Percentiles rank a stretch among this genome's conserved stretches.
phyloP scores from a whole-genome alignment of 1,140 invertebrate species.

The Drosophila virilis region DNA sequence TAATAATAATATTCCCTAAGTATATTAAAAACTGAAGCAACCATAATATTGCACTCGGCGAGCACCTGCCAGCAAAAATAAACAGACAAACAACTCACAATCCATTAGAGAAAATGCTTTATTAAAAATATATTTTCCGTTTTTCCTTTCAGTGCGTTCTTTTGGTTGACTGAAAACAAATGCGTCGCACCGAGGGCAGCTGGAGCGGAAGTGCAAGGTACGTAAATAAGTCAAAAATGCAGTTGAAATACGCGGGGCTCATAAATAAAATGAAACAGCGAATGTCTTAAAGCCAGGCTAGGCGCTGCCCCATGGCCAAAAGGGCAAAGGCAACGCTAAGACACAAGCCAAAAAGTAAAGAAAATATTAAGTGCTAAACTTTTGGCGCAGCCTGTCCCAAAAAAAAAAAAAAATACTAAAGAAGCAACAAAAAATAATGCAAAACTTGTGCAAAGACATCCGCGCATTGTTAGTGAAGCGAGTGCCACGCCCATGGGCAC shows the following conservation, averaged over 20 bases:
- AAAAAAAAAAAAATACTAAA: slow-evolving; percentile 39
- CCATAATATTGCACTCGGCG: no score
- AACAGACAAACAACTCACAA: no score
- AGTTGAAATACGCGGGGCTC: slow-evolving; percentile 47
- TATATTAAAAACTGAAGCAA: no score
- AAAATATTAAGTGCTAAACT: slow-evolving; percentile 69
- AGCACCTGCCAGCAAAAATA: no score
- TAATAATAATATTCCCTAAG: no score
- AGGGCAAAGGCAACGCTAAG: slow-evolving; percentile 8
- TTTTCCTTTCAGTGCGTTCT: slow-evolving; percentile 28
- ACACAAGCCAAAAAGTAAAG: slow-evolving; percentile 11
- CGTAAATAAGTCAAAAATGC: slow-evolving; percentile 65
- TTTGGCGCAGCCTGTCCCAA: slow-evolving; percentile 59
- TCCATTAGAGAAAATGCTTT: slow-evolving; percentile 20
- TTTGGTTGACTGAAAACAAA: slow-evolving; percentile 12
- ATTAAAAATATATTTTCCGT: slow-evolving; percentile 41
- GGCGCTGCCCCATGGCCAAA: slow-evolving; percentile 27
- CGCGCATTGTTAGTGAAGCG: slow-evolving; percentile 43
- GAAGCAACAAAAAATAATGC: slow-evolving; percentile 46
- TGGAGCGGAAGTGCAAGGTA: slow-evolving; percentile 57
- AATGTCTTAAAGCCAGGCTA: slow-evolving; percentile 37
- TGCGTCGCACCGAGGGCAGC: slow-evolving; percentile 17
- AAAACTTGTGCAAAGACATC: slow-evolving; percentile 52
- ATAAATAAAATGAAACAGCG: slow-evolving; percentile 64
- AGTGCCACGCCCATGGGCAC: slow-evolving; percentile 37